Percentiles rank a stretch among this genome's conserved stretches.
These are phyloP conservation scores for Rambutsinella grinnellia DNA, from an alignment of 2,888 invertebrate species.

Conservation along the genomic window DNA sequence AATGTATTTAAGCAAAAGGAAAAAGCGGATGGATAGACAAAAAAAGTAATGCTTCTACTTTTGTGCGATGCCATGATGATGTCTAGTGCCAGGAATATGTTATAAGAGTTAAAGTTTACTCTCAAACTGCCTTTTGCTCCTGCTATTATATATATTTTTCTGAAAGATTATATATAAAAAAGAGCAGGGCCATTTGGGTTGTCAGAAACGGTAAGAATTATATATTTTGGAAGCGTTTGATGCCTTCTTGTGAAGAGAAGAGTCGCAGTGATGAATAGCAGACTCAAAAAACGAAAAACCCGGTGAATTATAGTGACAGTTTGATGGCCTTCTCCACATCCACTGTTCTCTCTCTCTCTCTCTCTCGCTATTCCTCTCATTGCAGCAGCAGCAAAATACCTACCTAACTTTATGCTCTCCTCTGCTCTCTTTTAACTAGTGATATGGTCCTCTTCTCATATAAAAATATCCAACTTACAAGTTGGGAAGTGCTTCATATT, in stretches of 20 bases:
- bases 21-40: constrained; percentile 60
- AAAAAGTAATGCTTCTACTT: constrained; percentile 33
- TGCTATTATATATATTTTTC: constrained; percentile 24
- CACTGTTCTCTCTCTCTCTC: constrained; percentile 46
- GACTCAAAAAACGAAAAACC: constrained; percentile 58
- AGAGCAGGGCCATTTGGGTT: constrained; percentile 61
- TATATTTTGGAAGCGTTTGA: constrained; percentile 66
- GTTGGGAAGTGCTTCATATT: background rate
- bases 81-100: background rate
- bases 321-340: constrained; percentile 63
- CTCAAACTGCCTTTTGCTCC: constrained; percentile 54
- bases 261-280: constrained; percentile 61
- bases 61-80: background rate
- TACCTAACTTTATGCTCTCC: background rate
- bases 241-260: constrained; percentile 60
- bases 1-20: constrained; percentile 15
- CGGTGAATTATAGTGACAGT: constrained; percentile 64
- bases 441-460: background rate
- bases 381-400: background rate
- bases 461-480: background rate
- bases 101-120: too few species aligned
- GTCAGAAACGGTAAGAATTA: constrained; percentile 65
- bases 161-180: constrained; percentile 56
- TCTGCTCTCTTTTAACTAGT: background rate
- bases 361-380: constrained; percentile 26